Conservation (phyloP, 2,888 invertebrate species). For the Physocephala rufipes region DNA sequence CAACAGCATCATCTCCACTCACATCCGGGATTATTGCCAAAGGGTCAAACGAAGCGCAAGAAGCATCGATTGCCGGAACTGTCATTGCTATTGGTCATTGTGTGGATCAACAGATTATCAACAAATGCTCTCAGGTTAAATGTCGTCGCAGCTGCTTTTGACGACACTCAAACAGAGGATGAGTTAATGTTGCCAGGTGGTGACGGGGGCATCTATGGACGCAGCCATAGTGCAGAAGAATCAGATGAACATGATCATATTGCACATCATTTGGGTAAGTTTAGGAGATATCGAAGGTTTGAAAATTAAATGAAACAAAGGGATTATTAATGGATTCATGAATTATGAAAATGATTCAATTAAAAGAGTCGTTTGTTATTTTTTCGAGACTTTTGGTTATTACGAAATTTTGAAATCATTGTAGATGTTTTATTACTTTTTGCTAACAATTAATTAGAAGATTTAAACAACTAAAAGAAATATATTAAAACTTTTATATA, state of each 20-base stretch:
- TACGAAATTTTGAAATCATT: too few species aligned
- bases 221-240: constrained; percentile 53
- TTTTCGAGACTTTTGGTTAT: too few species aligned
- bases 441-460: too few species aligned
- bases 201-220: constrained; percentile 42
- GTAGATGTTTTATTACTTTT: too few species aligned
- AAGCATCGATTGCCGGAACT: constrained; percentile 62
- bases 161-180: constrained; percentile 19
- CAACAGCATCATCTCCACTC: constrained; percentile 7
- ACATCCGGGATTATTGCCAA: constrained; percentile 43
- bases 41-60: constrained; percentile 56
- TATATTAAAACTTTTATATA: too few species aligned
- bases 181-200: constrained; percentile 16
- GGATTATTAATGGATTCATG: too few species aligned
- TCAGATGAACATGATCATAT: constrained; percentile 60
- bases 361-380: too few species aligned
- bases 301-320: too few species aligned
- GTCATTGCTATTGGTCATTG: constrained; percentile 61
- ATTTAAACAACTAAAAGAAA: too few species aligned
- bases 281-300: too few species aligned
- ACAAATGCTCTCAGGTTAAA: neutral
- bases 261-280: constrained; percentile 61
- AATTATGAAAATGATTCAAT: too few species aligned
- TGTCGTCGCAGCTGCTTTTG: constrained; percentile 3
- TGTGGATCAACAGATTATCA: constrained; percentile 51